Conservation (phyloP, 2,888 invertebrate genomes). For the Furcula furcula region DNA sequence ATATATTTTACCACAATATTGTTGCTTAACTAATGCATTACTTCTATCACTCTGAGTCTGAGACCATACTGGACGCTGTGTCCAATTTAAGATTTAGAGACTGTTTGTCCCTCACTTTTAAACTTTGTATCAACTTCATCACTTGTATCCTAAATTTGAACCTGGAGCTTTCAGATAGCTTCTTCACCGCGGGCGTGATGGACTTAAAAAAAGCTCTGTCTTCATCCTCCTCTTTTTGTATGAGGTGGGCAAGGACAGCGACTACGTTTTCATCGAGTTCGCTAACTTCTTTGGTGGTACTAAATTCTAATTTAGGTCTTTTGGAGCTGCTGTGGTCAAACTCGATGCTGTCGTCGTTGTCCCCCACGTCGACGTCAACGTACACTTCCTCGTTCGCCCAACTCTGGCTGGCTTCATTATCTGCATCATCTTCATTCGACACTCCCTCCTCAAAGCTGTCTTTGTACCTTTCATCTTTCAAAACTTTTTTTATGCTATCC, state of each 20-base stretch:
- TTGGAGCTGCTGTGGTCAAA: too few species aligned
- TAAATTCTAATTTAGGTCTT: conserved; percentile 28
- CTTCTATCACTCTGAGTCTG: conserved; percentile 23
- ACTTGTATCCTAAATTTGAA: conserved; percentile 58
- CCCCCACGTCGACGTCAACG: conserved; percentile 38
- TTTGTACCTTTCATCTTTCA: conserved; percentile 8
- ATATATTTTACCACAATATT: too few species aligned
- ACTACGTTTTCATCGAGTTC: conserved; percentile 38
- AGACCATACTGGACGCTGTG: conserved; percentile 19
- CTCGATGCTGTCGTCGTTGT: too few species aligned
- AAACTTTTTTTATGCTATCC: conserved; percentile 4
- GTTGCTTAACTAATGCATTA: not conserved
- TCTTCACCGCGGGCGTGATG: conserved; percentile 54
- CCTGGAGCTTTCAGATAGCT: conserved; percentile 46
- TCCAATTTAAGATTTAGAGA: conserved; percentile 21
- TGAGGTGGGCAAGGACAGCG: conserved; percentile 44
- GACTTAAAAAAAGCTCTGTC: conserved; percentile 64
- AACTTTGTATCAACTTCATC: conserved; percentile 47
- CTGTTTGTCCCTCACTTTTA: conserved; percentile 37
- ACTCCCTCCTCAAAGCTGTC: conserved; percentile 21
- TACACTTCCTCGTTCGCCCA: conserved; percentile 49
- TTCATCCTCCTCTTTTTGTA: conserved; percentile 62
- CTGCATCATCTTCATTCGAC: conserved; percentile 25
- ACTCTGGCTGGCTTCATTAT: conserved; percentile 33
- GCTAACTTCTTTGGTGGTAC: conserved; percentile 16